Conservation (phyloP, 2,797 vertebrate species). For the Cirrhinus mrigala region DNA sequence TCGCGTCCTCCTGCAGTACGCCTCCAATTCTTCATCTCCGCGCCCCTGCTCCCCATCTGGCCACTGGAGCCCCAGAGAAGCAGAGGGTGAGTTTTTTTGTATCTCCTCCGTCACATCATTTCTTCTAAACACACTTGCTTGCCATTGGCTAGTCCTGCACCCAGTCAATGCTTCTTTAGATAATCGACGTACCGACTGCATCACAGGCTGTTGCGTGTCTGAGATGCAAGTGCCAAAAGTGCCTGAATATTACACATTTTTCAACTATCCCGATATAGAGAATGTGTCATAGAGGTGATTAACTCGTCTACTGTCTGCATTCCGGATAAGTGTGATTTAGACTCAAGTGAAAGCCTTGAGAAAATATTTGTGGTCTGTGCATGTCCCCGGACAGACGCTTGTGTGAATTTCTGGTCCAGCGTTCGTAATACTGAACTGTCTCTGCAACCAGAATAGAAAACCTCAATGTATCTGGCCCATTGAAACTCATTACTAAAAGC, state of each 20-base stretch:
- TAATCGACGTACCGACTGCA: neutral
- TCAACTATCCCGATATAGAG: conserved; percentile 9
- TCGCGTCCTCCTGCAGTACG: conserved; percentile 91
- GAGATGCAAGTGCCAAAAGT: conserved; percentile 17
- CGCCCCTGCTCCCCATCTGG: conserved; percentile 94
- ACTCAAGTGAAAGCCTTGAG: conserved; percentile 1
- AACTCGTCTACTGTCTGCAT: conserved; percentile 24
- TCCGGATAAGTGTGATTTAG: conserved; percentile 31
- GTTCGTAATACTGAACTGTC: neutral
- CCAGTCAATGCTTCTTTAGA: neutral
- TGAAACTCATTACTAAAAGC: conserved; percentile 8
- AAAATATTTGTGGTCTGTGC: conserved; percentile 34
- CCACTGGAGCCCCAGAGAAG: conserved; percentile 97
- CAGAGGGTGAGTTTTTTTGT: conserved; percentile 86
- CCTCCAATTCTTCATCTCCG: conserved; percentile 93
- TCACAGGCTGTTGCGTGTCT: neutral
- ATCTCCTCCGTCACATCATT: neutral
- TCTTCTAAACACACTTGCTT: neutral
- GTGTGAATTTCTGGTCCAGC: neutral
- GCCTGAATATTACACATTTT: conserved; percentile 16
- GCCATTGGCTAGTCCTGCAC: neutral
- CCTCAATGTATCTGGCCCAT: neutral
- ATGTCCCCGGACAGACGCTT: neutral
- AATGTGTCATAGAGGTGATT: conserved; percentile 26
- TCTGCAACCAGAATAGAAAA: conserved; percentile 22